Percentiles rank a stretch among this genome's conserved stretches.
phyloP scores from a whole-genome alignment of 1,140 invertebrate genomes.

The Drosophila nikananu region DNA sequence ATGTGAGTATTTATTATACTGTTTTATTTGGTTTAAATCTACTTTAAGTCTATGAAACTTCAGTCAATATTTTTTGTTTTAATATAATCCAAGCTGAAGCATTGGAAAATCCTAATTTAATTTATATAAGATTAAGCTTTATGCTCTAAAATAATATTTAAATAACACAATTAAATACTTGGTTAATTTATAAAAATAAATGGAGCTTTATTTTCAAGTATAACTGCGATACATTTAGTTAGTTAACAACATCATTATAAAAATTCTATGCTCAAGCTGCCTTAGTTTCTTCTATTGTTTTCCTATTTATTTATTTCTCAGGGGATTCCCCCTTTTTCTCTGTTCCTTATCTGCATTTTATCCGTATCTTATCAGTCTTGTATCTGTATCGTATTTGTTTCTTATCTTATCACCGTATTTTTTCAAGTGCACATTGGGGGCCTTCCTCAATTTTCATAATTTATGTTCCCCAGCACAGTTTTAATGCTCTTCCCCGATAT shows the following conservation, averaged over 20 bases:
- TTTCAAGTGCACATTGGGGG: conserved; percentile 5
- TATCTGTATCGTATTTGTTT: neutral
- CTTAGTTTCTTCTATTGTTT: neutral
- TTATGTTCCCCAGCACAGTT: conserved; percentile 55
- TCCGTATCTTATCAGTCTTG: neutral
- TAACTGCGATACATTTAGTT: no score
- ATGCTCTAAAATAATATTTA: no score
- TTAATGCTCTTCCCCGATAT: conserved; percentile 59
- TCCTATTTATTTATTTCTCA: rapidly evolving
- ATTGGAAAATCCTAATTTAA: no score
- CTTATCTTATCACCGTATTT: conserved; percentile 5
- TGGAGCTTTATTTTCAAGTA: neutral
- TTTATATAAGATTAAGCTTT: no score
- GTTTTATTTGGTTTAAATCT: neutral
- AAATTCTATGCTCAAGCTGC: neutral
- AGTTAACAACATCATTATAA: no score
- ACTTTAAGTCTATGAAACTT: no score
- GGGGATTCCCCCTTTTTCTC: neutral
- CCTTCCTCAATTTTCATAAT: conserved; percentile 31
- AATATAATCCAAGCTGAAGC: no score
- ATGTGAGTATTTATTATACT: neutral
- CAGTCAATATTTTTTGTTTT: no score
- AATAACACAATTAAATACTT: neutral
- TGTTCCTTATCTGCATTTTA: neutral
- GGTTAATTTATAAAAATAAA: neutral